Base-by-base conservation (phyloP, 2,888 invertebrate genomes). In the Ormia ochracea region DNA sequence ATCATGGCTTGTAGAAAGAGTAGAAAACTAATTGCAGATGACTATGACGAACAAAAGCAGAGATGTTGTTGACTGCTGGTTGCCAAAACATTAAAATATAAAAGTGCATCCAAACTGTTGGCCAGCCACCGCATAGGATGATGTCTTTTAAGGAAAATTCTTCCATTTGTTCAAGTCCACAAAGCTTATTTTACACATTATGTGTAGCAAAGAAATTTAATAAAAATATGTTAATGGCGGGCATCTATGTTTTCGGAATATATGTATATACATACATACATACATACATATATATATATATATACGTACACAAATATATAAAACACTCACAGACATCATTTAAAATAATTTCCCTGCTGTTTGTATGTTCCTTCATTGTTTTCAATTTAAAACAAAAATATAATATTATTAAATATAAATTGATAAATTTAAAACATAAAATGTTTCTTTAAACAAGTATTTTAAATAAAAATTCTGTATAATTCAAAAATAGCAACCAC, bases 401-500 rank as follows among this genome's bases (percentile, higher is more conserved):
- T 21, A 14, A 7, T 12, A 38, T 26, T 59, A 6, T 28, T 43
- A 19, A 43, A 43, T n/a, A 43, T 43, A 43, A 68, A 68, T n/a
- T 23, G 23, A 31, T 9, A 28, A 38, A 54, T n/a, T 43, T 21
- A 14, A 12, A 50, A 19, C 4, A 50, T 48, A 61, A 52, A 52
- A 12, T 70, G 33, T 50, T 54, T 19, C 41, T 61, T 61, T 61
- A 52, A 41, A 72, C 38, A 52, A 72, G n/a, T 43, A 61, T 61
- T 21, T 61, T 58, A 7, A 45, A 56, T n/a, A n/a, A 58, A 58
- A 56, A 45, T 6, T 76, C 43, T 69, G 69, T 76, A 69, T 69
- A 76, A 74, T 38, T 68, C 28, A 75, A 76, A 61, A 76, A 54
- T 61, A 76, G 54, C 76, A 76, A 69, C 61, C 61, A 69, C 61